phyloP scores from a whole-genome alignment of 2,888 invertebrate genomes.

The Tinea trinotella region DNA sequence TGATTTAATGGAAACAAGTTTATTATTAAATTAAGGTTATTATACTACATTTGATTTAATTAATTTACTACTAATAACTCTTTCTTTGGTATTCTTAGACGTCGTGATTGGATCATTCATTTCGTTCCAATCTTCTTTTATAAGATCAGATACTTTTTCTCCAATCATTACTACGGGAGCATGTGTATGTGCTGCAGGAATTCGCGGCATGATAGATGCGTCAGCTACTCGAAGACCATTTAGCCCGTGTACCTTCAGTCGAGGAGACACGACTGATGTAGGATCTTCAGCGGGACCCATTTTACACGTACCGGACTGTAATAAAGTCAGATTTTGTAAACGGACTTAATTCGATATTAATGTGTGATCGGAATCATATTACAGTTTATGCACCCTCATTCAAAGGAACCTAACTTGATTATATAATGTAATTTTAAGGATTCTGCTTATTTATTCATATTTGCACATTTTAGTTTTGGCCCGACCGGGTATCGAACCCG shows the following conservation, averaged over 20 bases:
- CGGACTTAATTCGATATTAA: too few species aligned
- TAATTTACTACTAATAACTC: not conserved
- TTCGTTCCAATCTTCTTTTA: slow-evolving; percentile 59
- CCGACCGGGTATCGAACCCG: too few species aligned
- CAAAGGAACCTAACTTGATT: too few species aligned
- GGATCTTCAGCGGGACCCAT: slow-evolving; percentile 77
- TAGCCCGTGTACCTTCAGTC: slow-evolving; percentile 56
- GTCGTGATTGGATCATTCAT: not conserved
- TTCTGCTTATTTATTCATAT: too few species aligned
- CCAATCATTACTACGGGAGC: slow-evolving; percentile 70
- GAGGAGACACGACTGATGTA: slow-evolving; percentile 75
- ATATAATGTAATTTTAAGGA: too few species aligned
- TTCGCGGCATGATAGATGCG: slow-evolving; percentile 68
- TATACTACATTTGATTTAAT: not conserved
- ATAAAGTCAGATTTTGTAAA: too few species aligned
- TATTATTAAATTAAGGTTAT: too few species aligned
- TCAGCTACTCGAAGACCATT: slow-evolving; percentile 60
- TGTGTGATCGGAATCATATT: too few species aligned
- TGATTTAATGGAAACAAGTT: not conserved
- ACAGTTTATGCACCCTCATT: too few species aligned
- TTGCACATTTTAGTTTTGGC: too few species aligned
- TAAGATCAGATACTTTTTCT: slow-evolving; percentile 66
- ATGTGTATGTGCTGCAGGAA: slow-evolving; percentile 68
- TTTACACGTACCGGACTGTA: slow-evolving; percentile 77
- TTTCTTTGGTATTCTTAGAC: slow-evolving; percentile 11